These are phyloP conservation scores for Mastacembelus armatus DNA, from an alignment of 2,797 vertebrate species.

Conservation along the genomic window DNA sequence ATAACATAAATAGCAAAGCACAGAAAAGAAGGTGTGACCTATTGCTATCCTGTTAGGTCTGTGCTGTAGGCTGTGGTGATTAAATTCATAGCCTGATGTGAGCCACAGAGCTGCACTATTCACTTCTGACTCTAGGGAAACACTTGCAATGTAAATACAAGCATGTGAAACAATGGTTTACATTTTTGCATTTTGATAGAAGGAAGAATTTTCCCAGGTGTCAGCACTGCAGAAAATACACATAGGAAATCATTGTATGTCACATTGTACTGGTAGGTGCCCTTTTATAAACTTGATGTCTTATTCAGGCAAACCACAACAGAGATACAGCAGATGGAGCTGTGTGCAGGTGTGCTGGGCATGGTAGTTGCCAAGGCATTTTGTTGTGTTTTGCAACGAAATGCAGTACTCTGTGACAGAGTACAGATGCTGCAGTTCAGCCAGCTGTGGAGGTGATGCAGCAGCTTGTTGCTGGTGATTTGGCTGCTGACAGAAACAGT, in stretches of 20 bases:
- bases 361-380: conserved; percentile 1
- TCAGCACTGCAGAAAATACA: conserved; percentile 26
- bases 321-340: conserved; percentile 7
- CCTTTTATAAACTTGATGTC: conserved; percentile 12
- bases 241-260: conserved; percentile 9
- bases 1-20: conserved; percentile 3
- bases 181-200: too few species aligned
- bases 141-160: conserved; percentile 19
- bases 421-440: not conserved
- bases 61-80: conserved; percentile 7
- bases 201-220: conserved; percentile 22
- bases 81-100: conserved; percentile 26
- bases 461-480: not conserved
- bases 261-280: not conserved
- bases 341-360: conserved; percentile 8
- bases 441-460: conserved; percentile 10
- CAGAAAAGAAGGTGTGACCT: too few species aligned
- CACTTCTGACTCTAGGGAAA: conserved; percentile 23
- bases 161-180: conserved; percentile 22
- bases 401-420: not conserved
- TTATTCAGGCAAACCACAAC: not conserved
- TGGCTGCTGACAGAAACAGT: too few species aligned
- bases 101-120: conserved; percentile 25
- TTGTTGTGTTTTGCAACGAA: conserved; percentile 1
- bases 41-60: conserved; percentile 16